phyloP scores from a whole-genome alignment of 1,140 invertebrate species.

The Hyphantria cunea region DNA sequence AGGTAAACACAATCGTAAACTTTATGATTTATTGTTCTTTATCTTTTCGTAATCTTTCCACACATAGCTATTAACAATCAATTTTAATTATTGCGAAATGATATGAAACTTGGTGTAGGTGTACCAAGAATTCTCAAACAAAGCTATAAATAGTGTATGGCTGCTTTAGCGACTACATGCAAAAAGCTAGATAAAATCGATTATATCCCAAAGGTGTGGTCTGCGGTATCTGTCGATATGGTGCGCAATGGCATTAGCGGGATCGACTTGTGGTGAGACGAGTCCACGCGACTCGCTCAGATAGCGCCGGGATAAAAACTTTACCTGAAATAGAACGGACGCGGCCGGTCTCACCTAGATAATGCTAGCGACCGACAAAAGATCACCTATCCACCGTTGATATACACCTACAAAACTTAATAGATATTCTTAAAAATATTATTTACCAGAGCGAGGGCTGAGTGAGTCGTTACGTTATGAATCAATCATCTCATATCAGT shows the following conservation, averaged over 20 bases:
- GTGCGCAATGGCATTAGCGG: slow-evolving; percentile 51
- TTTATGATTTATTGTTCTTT: slow-evolving; percentile 45
- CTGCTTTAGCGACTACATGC: slow-evolving; percentile 10
- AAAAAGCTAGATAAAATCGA: slow-evolving; percentile 40
- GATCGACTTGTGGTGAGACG: slow-evolving; percentile 51
- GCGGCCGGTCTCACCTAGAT: slow-evolving; percentile 72
- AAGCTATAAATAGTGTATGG: slow-evolving; percentile 29
- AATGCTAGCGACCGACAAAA: slow-evolving; percentile 54
- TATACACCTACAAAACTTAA: slow-evolving; percentile 10
- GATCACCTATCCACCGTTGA: slow-evolving; percentile 9
- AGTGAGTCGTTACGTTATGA: slow-evolving; percentile 40
- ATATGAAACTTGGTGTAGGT: slow-evolving; percentile 9
- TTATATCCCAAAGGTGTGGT: slow-evolving; percentile 43
- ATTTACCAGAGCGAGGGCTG: too few relatives aligned
- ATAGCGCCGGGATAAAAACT: slow-evolving; percentile 78
- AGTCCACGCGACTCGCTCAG: slow-evolving; percentile 55
- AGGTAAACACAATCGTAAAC: slow-evolving; percentile 48
- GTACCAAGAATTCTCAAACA: slow-evolving; percentile 20
- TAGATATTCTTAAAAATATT: too few relatives aligned
- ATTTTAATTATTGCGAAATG: slow-evolving; percentile 39
- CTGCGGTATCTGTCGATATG: slow-evolving; percentile 37
- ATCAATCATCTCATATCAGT: slow-evolving; percentile 45
- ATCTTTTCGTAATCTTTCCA: slow-evolving; percentile 42
- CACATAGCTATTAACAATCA: slow-evolving; percentile 30
- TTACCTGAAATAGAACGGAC: slow-evolving; percentile 73